phyloP scores from a whole-genome alignment of 2,113 vertebrate genomes.

The Dascyllus trimaculatus region DNA sequence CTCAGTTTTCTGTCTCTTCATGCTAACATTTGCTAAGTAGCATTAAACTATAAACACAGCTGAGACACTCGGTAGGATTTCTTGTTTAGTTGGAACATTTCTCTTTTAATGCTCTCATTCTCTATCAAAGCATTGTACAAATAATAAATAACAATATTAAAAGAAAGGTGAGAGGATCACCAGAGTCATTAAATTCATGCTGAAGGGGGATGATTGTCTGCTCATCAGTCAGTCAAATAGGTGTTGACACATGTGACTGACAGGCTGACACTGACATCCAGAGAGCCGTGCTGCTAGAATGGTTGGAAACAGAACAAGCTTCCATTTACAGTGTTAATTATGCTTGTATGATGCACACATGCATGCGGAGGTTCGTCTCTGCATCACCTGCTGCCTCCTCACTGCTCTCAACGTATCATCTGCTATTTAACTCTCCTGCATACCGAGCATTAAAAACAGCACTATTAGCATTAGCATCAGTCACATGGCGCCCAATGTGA shows the following conservation, averaged over 20 bases:
- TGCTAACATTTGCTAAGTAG: no score
- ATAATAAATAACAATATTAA: no score
- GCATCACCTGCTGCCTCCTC: neutral
- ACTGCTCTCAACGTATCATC: neutral
- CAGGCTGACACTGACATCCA: neutral
- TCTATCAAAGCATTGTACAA: no score
- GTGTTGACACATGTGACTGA: neutral
- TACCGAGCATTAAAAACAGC: conserved; percentile 13
- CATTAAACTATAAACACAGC: no score
- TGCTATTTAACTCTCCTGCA: neutral
- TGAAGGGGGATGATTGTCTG: neutral
- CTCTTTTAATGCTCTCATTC: no score
- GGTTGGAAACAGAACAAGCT: neutral
- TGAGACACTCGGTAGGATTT: no score
- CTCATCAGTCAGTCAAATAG: neutral
- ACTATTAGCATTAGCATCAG: conserved; percentile 50
- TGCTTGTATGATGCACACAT: neutral
- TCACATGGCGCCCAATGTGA: conserved; percentile 80
- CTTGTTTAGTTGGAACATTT: no score
- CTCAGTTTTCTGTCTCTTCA: neutral
- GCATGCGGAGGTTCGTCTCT: no score
- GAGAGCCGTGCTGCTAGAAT: neutral
- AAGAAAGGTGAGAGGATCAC: no score
- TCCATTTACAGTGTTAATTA: neutral
- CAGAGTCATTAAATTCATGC: neutral